These are phyloP conservation scores for Cryptus viduatorius DNA, from an alignment of 2,888 invertebrate genomes.

Conservation along the genomic window DNA sequence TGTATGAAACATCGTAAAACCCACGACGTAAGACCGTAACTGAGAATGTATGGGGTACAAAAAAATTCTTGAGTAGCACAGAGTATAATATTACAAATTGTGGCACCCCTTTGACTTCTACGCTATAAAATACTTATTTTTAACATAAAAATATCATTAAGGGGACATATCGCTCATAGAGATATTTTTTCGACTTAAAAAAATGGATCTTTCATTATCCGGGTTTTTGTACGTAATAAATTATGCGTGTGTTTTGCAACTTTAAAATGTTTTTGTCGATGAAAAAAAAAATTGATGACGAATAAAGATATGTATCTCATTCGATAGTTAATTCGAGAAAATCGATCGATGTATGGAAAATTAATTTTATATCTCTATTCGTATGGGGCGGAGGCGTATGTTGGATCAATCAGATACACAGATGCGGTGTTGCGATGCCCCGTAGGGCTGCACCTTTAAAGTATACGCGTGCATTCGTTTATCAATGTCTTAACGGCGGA, in stretches of 20 bases:
- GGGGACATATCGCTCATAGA: no score
- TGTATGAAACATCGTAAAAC: constrained; percentile 17
- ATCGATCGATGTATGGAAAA: neutral
- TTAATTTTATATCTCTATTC: neutral
- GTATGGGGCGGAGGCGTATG: neutral
- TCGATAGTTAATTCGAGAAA: neutral
- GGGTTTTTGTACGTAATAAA: no score
- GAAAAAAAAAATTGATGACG: neutral
- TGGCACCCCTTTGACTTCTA: no score
- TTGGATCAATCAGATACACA: neutral
- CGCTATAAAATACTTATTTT: no score
- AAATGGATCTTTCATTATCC: no score
- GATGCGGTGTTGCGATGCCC: no score
- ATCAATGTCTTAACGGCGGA: neutral
- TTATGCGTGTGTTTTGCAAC: no score
- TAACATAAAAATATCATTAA: no score
- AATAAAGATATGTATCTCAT: neutral
- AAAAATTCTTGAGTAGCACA: neutral
- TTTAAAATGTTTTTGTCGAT: neutral
- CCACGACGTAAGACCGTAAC: constrained; percentile 28
- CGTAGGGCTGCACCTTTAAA: neutral
- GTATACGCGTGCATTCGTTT: neutral
- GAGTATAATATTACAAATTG: no score
- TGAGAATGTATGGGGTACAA: constrained; percentile 23
- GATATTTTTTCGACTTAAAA: no score